A percentile compares a stretch with the other conserved stretches of the same genome.
These are phyloP conservation scores for Theocolax elegans DNA, from an alignment of 1,140 invertebrate genomes.

Conservation along the genomic window DNA sequence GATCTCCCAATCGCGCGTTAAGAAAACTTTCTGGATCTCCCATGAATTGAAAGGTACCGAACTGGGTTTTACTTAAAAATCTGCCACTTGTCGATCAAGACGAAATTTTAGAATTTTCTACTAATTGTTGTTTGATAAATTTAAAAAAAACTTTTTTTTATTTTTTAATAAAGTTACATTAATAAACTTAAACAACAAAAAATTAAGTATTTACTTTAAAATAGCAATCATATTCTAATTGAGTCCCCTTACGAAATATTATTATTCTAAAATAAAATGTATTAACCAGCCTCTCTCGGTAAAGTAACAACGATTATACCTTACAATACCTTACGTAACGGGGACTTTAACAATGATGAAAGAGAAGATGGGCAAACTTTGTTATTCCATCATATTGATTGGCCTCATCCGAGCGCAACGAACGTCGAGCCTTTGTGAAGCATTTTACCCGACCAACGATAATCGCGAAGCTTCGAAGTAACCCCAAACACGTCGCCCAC, in stretches of 20 bases:
- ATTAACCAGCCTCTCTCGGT: not conserved
- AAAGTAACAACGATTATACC: not conserved
- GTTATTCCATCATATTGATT: slow-evolving; percentile 30
- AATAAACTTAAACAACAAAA: too few species aligned
- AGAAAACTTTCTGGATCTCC: slow-evolving; percentile 21
- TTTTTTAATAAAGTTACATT: too few species aligned
- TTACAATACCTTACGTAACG: not conserved
- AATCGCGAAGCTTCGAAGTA: not conserved
- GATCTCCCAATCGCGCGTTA: not conserved
- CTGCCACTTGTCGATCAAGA: not conserved
- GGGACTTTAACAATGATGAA: slow-evolving; percentile 6
- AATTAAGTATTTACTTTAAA: too few species aligned
- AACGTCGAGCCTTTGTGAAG: not conserved
- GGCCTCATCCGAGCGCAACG: not conserved
- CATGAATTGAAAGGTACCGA: not conserved
- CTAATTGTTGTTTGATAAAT: too few species aligned
- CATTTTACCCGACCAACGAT: slow-evolving; percentile 4
- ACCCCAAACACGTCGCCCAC: slow-evolving; percentile 3
- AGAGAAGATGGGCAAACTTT: slow-evolving; percentile 17
- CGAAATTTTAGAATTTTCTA: not conserved
- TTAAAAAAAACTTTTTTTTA: too few species aligned
- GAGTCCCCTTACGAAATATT: too few species aligned
- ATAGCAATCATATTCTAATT: too few species aligned
- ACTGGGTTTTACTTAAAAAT: not conserved
- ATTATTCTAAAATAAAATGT: not conserved